A percentile compares a stretch with the other conserved stretches of the same genome.
phyloP scores from a whole-genome alignment of 2,888 invertebrate species.

The Dryomyza anilis region DNA sequence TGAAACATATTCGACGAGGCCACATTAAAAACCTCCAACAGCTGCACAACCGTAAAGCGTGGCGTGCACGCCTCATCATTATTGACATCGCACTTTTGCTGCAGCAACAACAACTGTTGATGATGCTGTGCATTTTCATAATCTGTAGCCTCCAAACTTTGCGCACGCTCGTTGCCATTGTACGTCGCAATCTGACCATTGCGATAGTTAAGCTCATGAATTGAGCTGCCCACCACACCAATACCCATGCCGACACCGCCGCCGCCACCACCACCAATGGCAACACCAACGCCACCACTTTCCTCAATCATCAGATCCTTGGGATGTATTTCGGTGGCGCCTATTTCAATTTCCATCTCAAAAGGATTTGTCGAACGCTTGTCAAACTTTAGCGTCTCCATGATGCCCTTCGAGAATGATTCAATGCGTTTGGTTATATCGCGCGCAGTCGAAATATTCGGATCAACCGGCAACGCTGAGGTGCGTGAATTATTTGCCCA shows the following conservation, averaged over 20 bases:
- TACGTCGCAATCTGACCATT: constrained; percentile 56
- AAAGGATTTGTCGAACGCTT: constrained; percentile 61
- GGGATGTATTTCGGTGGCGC: constrained; percentile 59
- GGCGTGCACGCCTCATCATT: constrained; percentile 51
- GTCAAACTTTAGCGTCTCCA: constrained; percentile 61
- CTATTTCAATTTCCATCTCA: constrained; percentile 62
- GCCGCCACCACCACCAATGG: too few relatives aligned
- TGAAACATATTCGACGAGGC: constrained; percentile 65
- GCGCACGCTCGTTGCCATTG: constrained; percentile 58
- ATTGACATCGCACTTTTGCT: constrained; percentile 53
- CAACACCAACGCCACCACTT: constrained; percentile 45
- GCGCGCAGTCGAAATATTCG: constrained; percentile 55
- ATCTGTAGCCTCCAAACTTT: constrained; percentile 51
- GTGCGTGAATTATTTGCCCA: constrained; percentile 60
- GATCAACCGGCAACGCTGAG: constrained; percentile 53
- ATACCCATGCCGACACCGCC: too few relatives aligned
- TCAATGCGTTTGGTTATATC: constrained; percentile 61
- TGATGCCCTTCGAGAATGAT: constrained; percentile 61
- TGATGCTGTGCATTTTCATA: constrained; percentile 39
- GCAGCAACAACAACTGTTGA: constrained; percentile 18
- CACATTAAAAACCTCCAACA: constrained; percentile 59
- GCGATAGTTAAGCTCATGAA: constrained; percentile 55
- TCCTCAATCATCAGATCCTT: constrained; percentile 57
- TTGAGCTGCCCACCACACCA: too few relatives aligned
- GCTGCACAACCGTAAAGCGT: constrained; percentile 51